Evolutionary conservation across 2,888 invertebrate species (phyloP), one percentile per base, ranked within the genome.

Genomic region (Nomada fabriciana): DNA sequence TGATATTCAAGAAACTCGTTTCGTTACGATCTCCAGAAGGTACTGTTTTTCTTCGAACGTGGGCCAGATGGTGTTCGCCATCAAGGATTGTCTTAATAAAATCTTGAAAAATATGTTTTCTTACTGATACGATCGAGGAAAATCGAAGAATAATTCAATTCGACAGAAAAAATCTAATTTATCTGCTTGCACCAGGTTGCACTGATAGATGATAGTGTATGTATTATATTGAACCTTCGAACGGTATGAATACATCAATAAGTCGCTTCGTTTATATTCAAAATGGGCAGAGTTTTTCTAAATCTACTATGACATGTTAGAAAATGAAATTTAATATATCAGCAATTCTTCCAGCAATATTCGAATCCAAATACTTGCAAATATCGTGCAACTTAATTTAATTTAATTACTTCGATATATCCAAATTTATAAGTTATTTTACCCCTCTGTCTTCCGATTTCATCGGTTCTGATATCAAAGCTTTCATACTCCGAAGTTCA

Each of bases 51-150:
- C 67, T n/a, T 47, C 9, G 61, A 55, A 55, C 29, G 18, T 52
- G 47, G 43, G 57, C 61, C 80, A 78, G 64, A 78, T 70, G 80
- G 80, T 79, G 57, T 52, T 53, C 76, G 10, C 57, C 50, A 43
- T 50, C 42, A 11, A n/a, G 42, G 9, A 23, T 2, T 57, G 61
- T 68, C 29, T 72, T 67, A 67, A 79, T 80, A 80, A 80, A 80
- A 80, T 63, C 42, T 25, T 36, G 64, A 53, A 59, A 69, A 73
- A 81, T 72, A 72, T 80, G 68, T 68, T 73, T 80, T 61, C 43
- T 42, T 43, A 43, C 57, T 47, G 52, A 25, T n/a, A 23, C 61
- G 50, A 61, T 57, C 25, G 29, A 47, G 50, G 59, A 47, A 64
- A 64, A 71, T 43, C 63, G 60, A 29, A 36, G 11, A 9, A 65